These are phyloP conservation scores for Blastobasis adustella DNA, from an alignment of 2,888 invertebrate genomes.

Conservation along the genomic window DNA sequence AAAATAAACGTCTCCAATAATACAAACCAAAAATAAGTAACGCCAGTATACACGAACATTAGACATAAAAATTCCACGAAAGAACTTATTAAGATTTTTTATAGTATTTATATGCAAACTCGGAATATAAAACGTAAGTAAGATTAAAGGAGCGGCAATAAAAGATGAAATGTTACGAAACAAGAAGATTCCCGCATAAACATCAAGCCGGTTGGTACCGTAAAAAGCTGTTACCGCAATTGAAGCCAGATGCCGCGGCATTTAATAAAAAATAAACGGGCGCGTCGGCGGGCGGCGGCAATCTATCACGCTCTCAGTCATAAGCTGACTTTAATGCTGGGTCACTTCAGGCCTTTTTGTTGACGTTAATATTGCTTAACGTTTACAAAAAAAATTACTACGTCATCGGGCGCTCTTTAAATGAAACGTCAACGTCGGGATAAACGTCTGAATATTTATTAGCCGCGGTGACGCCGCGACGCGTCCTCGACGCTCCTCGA, in stretches of 20 bases:
- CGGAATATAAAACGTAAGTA: not conserved
- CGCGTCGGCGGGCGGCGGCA: constrained; percentile 40
- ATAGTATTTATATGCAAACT: constrained; percentile 5
- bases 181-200: constrained; percentile 29
- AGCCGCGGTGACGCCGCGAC: not conserved
- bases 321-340: constrained; percentile 72
- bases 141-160: constrained; percentile 8
- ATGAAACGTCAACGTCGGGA: constrained; percentile 54
- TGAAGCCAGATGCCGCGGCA: constrained; percentile 57
- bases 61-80: too few relatives aligned
- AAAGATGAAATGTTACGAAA: constrained; percentile 21
- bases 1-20: too few relatives aligned
- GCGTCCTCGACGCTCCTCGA: constrained; percentile 22
- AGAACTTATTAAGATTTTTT: not conserved
- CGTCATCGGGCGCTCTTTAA: constrained; percentile 54
- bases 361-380: constrained; percentile 66
- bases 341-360: constrained; percentile 70
- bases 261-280: constrained; percentile 68
- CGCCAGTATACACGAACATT: too few relatives aligned
- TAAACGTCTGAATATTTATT: constrained; percentile 47
- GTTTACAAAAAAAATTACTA: constrained; percentile 44
- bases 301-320: constrained; percentile 69
- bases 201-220: constrained; percentile 28
- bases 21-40: too few relatives aligned
- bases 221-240: constrained; percentile 61